These are phyloP conservation scores for Calliphora vomitoria DNA, from an alignment of 2,888 invertebrate species.

Conservation along the genomic window DNA sequence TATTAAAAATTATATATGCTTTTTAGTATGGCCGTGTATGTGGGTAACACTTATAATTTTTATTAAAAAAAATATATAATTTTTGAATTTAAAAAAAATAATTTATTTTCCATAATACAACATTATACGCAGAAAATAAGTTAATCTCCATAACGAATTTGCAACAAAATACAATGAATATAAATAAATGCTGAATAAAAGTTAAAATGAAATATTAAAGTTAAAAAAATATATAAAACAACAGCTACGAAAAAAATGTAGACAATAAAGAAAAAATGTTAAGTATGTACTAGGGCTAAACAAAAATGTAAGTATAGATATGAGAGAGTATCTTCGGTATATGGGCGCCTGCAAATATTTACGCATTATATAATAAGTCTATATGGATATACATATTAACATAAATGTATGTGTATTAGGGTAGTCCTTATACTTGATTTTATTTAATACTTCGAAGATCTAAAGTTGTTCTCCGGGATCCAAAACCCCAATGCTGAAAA, in stretches of 20 bases:
- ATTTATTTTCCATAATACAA: conserved; percentile 1
- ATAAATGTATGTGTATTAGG: not conserved
- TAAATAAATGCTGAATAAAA: conserved; percentile 37
- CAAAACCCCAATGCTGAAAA: too few species aligned
- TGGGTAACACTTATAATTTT: not conserved
- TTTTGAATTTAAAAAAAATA: not conserved
- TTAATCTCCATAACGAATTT: conserved; percentile 50
- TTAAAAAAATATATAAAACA: conserved; percentile 9
- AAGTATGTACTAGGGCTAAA: conserved; percentile 22
- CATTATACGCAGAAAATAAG: conserved; percentile 7
- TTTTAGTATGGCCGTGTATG: too few species aligned
- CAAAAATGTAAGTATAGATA: not conserved
- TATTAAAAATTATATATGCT: not conserved
- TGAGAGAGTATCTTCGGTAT: not conserved
- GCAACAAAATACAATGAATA: conserved; percentile 41
- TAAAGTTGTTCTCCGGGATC: too few species aligned
- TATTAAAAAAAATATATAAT: not conserved
- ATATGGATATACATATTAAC: not conserved
- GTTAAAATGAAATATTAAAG: conserved; percentile 40
- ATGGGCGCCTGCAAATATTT: conserved; percentile 34
- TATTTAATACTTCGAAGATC: too few species aligned
- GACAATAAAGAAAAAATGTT: conserved; percentile 25
- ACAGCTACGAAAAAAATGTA: not conserved
- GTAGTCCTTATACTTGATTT: too few species aligned
- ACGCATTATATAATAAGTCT: conserved; percentile 23